phyloP scores from a whole-genome alignment of 2,888 invertebrate genomes.

The Callimorpha dominula region DNA sequence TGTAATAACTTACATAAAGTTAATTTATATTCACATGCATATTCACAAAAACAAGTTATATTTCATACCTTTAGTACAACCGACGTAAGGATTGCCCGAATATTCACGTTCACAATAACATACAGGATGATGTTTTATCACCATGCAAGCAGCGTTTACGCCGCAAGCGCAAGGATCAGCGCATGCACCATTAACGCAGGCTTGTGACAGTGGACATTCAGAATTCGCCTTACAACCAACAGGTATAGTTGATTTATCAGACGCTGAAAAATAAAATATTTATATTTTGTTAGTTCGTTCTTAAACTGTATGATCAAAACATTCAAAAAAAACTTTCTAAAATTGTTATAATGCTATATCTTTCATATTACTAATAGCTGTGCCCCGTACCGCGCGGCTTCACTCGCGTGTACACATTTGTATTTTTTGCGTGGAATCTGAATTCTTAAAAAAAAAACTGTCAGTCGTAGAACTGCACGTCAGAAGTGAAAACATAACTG shows the following conservation, averaged over 20 bases:
- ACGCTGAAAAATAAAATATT: conserved; percentile 76
- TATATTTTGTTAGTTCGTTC: not conserved
- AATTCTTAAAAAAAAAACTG: too few species aligned
- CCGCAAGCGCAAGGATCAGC: conserved; percentile 95
- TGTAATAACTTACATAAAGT: conserved; percentile 7
- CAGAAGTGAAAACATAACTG: too few species aligned
- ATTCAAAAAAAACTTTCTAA: not conserved
- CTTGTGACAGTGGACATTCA: conserved; percentile 93
- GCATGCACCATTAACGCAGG: conserved; percentile 93
- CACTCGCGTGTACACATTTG: too few species aligned
- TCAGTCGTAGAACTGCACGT: too few species aligned
- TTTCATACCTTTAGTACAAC: conserved; percentile 90
- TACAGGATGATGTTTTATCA: conserved; percentile 94
- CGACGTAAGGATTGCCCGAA: conserved; percentile 94
- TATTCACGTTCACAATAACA: conserved; percentile 94
- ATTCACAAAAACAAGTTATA: not conserved
- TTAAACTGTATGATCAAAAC: not conserved
- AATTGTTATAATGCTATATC: not conserved
- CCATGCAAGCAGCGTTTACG: conserved; percentile 92
- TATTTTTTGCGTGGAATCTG: too few species aligned
- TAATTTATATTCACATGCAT: not conserved
- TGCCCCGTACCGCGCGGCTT: too few species aligned
- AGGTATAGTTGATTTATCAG: conserved; percentile 83
- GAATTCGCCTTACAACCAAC: conserved; percentile 92
- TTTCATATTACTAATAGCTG: not conserved